phyloP scores from a whole-genome alignment of 2,888 invertebrate genomes.

The Melinaea marsaeus region DNA sequence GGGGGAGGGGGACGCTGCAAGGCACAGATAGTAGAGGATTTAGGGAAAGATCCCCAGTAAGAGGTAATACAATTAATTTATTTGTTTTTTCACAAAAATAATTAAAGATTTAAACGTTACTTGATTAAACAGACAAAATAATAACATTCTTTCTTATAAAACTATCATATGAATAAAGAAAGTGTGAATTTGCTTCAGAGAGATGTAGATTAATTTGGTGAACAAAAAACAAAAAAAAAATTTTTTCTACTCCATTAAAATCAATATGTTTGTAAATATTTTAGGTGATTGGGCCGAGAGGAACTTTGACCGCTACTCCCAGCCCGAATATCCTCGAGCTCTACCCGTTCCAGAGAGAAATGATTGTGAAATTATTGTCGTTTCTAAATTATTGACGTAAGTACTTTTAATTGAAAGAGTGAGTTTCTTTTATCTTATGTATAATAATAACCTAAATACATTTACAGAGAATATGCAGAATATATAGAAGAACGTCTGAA shows the following conservation, averaged over 20 bases:
- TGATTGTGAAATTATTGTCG: conserved; percentile 94
- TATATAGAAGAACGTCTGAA: conserved; percentile 90
- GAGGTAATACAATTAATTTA: conserved; percentile 28
- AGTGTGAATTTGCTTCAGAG: too few relatives aligned
- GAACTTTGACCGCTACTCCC: conserved; percentile 55
- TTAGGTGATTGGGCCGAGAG: conserved; percentile 57
- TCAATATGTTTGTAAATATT: conserved; percentile 11
- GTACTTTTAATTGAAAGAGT: conserved; percentile 42
- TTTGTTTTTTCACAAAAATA: background rate
- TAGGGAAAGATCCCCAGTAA: conserved; percentile 54
- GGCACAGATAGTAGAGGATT: conserved; percentile 35
- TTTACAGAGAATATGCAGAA: conserved; percentile 89
- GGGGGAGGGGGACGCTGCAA: conserved; percentile 37
- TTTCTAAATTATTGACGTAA: conserved; percentile 89
- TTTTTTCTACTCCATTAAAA: background rate
- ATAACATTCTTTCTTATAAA: background rate
- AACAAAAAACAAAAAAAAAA: too few relatives aligned
- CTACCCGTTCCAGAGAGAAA: conserved; percentile 81
- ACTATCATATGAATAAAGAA: too few relatives aligned
- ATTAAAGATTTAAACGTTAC: background rate
- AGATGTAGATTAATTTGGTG: too few relatives aligned
- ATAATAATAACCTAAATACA: background rate
- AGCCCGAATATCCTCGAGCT: conserved; percentile 57
- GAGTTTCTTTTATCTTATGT: background rate
- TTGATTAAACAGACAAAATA: too few relatives aligned